Evolutionary conservation across 2,888 invertebrate species (phyloP), one percentile per base, ranked within the genome.

Genomic region (Geotrupes spiniger): DNA sequence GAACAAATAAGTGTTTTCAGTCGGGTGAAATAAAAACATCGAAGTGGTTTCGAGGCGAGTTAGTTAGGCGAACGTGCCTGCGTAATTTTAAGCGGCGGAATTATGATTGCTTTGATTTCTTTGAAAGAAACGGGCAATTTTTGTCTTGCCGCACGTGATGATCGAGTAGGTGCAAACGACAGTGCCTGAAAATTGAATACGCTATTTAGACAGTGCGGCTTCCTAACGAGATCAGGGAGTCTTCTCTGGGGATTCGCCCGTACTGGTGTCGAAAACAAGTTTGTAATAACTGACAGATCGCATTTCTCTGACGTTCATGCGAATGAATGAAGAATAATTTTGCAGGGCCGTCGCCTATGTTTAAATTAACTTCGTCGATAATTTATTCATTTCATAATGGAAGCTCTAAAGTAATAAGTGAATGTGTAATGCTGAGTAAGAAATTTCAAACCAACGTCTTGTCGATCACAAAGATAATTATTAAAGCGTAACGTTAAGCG

Each of bases 131-230:
- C 21, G 6, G 21, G 21, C 21, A 21, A 21, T 21, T 21, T 21
- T 6, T 21, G 6, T 21, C 21, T 21, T 21, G 6, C 21, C n/a
- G 15, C 37, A 45, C 53, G 61, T 63, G 63, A 63, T 47, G 49
- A 43, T 39, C 33, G 38, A 49, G 42, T 44, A 49, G 49, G 49
- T 49, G 44, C 37, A 40, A 49, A 49, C 38, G 36, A 21, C 27
- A 36, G 27, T 47, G 28, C 27, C 31, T 58, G 54, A 53, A 63
- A 64, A 65, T 64, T 65, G 61, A 66, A 64, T 64, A 63, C 58
- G 58, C 62, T 62, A 63, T 63, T 62, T 62, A 60, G 58, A 61
- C 61, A 59, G 58, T 59, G 59, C 58, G 3, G 21, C 58, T 59
- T 54, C 57, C 59, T 63, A 63, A 62, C 62, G 61, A 61, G 60